phyloP scores from a whole-genome alignment of 2,888 invertebrate genomes.

The Lypha dubia region DNA sequence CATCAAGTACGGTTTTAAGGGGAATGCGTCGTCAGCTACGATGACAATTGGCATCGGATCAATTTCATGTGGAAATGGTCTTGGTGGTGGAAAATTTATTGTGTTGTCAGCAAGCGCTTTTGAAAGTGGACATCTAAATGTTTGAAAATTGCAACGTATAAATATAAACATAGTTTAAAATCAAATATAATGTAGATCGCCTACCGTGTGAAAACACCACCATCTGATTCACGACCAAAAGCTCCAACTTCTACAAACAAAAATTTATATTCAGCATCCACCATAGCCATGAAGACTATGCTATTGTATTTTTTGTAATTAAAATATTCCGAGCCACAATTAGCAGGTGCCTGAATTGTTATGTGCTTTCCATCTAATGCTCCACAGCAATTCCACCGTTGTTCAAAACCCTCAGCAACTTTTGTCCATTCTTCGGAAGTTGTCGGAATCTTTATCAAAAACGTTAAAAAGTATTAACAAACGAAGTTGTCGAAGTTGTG shows the following conservation, averaged over 20 bases:
- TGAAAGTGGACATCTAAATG: conserved; percentile 22
- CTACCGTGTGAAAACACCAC: conserved; percentile 18
- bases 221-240: conserved; percentile 32
- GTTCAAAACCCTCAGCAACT: too few species aligned
- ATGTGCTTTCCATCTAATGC: too few species aligned
- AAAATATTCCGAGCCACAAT: too few species aligned
- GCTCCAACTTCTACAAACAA: conserved; percentile 40
- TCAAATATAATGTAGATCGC: too few species aligned
- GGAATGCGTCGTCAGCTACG: not conserved
- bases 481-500: conserved; percentile 2
- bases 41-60: not conserved
- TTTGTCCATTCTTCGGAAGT: too few species aligned
- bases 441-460: not conserved
- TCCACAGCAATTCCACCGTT: too few species aligned
- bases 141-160: not conserved
- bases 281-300: too few species aligned
- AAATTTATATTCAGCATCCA: too few species aligned
- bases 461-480: conserved; percentile 3
- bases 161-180: conserved; percentile 1
- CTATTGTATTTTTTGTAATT: too few species aligned
- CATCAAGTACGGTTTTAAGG: not conserved
- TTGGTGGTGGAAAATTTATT: conserved; percentile 10
- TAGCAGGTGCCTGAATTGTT: too few species aligned
- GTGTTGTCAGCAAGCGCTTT: conserved; percentile 30
- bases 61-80: not conserved